Conservation (phyloP, 2,888 invertebrate genomes). For the Lasioglossum zephyrum region DNA sequence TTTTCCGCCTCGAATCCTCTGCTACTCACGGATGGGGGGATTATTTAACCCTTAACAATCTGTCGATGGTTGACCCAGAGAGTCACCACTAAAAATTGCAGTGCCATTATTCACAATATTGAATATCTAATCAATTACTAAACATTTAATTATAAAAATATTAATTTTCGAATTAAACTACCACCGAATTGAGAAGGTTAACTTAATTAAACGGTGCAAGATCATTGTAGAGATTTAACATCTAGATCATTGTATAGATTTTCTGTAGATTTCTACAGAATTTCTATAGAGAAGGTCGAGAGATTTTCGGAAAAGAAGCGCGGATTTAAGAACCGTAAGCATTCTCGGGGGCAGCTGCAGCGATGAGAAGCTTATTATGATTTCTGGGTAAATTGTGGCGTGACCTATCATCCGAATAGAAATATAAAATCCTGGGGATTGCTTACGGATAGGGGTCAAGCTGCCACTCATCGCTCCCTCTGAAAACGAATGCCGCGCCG, state of each 20-base stretch:
- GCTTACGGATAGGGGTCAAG: slow-evolving; percentile 21
- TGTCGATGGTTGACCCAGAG: too few species aligned
- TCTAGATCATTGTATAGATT: neutral
- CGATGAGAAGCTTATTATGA: slow-evolving; percentile 22
- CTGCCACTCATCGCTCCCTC: slow-evolving; percentile 29
- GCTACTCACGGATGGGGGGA: neutral
- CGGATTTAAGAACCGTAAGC: neutral
- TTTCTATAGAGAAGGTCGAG: neutral
- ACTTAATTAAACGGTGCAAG: neutral
- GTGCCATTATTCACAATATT: too few species aligned
- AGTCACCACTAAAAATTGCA: too few species aligned
- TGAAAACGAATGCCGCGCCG: slow-evolving; percentile 15
- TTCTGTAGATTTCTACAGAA: neutral
- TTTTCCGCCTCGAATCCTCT: slow-evolving; percentile 4
- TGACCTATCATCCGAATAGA: slow-evolving; percentile 13
- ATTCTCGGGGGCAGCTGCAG: neutral
- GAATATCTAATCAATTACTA: too few species aligned
- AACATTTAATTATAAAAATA: too few species aligned
- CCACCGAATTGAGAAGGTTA: too few species aligned
- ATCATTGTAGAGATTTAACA: neutral
- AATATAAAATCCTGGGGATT: slow-evolving; percentile 24
- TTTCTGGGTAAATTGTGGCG: slow-evolving; percentile 32
- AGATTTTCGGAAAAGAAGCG: neutral
- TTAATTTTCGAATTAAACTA: too few species aligned
- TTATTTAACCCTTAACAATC: too few species aligned